Evolutionary conservation across 2,113 vertebrate species (phyloP).

Genomic region (Physeter macrocephalus): DNA sequence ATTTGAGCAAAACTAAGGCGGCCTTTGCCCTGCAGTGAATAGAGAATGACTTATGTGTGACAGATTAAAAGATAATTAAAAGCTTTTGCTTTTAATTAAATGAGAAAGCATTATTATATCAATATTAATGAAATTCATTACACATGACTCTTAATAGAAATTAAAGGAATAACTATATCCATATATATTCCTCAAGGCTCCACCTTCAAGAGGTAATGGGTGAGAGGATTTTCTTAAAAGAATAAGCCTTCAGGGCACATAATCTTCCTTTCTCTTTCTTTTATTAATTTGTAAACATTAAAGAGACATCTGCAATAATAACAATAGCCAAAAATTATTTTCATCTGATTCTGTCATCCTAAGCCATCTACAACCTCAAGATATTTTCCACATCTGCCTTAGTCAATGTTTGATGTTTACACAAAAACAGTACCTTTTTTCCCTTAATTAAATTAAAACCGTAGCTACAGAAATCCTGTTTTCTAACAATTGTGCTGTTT

Average conservation of each 20-base stretch:
- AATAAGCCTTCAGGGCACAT: slow-evolving; percentile 50
- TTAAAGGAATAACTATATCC: slow-evolving; percentile 56
- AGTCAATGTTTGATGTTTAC: slow-evolving; percentile 64
- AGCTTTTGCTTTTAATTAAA: slow-evolving; percentile 71
- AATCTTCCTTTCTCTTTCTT: slow-evolving; percentile 47
- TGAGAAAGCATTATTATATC: slow-evolving; percentile 69
- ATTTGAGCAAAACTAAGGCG: slow-evolving; percentile 42
- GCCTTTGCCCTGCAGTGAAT: slow-evolving; percentile 55
- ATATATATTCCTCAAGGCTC: slow-evolving; percentile 59
- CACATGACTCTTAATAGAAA: slow-evolving; percentile 55
- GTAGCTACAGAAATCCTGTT: slow-evolving; percentile 45
- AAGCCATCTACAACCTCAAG: slow-evolving; percentile 61
- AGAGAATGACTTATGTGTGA: slow-evolving; percentile 48
- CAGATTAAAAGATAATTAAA: slow-evolving; percentile 70
- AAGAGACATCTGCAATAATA: slow-evolving; percentile 66
- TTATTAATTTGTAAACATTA: slow-evolving; percentile 66
- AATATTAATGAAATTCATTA: slow-evolving; percentile 69
- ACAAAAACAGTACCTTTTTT: slow-evolving; percentile 37
- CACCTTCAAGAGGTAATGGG: slow-evolving; percentile 56
- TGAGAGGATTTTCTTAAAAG: slow-evolving; percentile 63
- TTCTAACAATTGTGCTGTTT: slow-evolving; percentile 10
- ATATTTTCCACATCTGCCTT: slow-evolving; percentile 66
- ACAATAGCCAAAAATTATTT: slow-evolving; percentile 54
- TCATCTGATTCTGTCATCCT: slow-evolving; percentile 62
- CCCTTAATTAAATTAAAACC: slow-evolving; percentile 61